Conservation (phyloP, 2,113 vertebrate genomes). For the Eulemur macaco region DNA sequence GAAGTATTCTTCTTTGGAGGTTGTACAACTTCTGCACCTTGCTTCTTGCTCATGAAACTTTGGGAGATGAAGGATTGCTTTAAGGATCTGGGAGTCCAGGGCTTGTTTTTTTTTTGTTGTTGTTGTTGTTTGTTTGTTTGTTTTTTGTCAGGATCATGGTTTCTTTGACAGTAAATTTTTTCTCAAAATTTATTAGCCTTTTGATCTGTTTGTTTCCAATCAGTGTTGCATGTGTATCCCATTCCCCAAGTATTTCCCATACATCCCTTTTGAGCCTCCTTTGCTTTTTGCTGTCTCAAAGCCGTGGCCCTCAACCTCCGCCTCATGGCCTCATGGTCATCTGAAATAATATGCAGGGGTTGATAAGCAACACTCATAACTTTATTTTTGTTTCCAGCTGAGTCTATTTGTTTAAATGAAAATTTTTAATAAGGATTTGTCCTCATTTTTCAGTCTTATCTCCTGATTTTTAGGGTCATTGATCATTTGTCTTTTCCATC, state of each 20-base stretch:
- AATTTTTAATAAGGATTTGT: not conserved
- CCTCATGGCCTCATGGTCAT: not conserved
- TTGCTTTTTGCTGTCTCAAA: not conserved
- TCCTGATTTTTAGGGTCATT: not conserved
- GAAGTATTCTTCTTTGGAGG: not conserved
- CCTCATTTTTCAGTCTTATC: not conserved
- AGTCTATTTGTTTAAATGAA: slow-evolving; percentile 37
- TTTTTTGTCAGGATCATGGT: not conserved
- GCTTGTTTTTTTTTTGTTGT: not conserved
- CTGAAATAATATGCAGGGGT: not conserved
- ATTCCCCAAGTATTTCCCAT: not conserved
- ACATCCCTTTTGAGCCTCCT: not conserved
- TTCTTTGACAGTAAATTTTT: not conserved
- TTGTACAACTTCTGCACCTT: not conserved
- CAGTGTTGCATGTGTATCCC: not conserved
- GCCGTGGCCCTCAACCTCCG: not conserved
- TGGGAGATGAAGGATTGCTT: not conserved
- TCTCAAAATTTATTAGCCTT: not conserved
- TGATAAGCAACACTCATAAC: not conserved
- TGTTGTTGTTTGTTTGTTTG: too few relatives aligned
- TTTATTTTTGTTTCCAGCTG: not conserved
- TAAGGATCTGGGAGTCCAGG: not conserved
- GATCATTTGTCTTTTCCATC: not conserved
- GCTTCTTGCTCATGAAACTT: not conserved
- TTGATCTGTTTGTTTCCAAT: not conserved